phyloP scores from a whole-genome alignment of 2,888 invertebrate genomes.

The Scrobipalpa costella region DNA sequence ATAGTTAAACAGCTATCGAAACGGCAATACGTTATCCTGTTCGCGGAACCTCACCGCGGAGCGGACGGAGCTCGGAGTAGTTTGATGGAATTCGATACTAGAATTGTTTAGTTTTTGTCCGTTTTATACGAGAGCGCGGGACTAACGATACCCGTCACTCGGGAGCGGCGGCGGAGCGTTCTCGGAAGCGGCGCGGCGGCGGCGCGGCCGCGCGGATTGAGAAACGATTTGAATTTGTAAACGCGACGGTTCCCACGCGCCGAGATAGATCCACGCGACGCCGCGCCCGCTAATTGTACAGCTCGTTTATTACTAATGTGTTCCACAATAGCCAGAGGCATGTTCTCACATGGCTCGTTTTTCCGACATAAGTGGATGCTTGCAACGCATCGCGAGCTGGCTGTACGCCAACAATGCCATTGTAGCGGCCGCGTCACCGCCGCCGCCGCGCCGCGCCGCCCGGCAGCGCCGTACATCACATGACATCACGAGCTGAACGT shows the following conservation, averaged over 20 bases:
- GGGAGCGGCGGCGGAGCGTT: slow-evolving; percentile 35
- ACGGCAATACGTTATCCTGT: slow-evolving; percentile 42
- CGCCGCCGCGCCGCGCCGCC: slow-evolving; percentile 22
- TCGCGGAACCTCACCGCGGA: slow-evolving; percentile 45
- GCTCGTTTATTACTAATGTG: slow-evolving; percentile 30
- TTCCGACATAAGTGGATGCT: slow-evolving; percentile 33
- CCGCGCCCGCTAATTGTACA: slow-evolving; percentile 31
- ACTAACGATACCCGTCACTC: slow-evolving; percentile 40
- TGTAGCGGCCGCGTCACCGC: slow-evolving; percentile 33
- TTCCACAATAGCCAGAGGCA: slow-evolving; percentile 33
- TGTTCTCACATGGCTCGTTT: slow-evolving; percentile 35
- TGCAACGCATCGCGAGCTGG: slow-evolving; percentile 38
- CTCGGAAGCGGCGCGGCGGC: neutral
- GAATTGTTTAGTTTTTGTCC: slow-evolving; percentile 33
- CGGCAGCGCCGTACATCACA: slow-evolving; percentile 37
- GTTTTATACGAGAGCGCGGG: slow-evolving; percentile 34
- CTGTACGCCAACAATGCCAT: slow-evolving; percentile 48
- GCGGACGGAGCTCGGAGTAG: slow-evolving; percentile 4
- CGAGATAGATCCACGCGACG: slow-evolving; percentile 30
- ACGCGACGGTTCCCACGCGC: slow-evolving; percentile 44
- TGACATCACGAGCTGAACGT: slow-evolving; percentile 45
- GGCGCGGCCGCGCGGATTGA: slow-evolving; percentile 34
- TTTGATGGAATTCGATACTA: slow-evolving; percentile 37
- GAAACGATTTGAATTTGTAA: slow-evolving; percentile 37
- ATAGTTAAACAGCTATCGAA: slow-evolving; percentile 43